Percentiles rank a stretch among this genome's conserved stretches.
These are phyloP conservation scores for Cheirogaleus major DNA, from an alignment of 2,797 vertebrate species.

Conservation along the genomic window DNA sequence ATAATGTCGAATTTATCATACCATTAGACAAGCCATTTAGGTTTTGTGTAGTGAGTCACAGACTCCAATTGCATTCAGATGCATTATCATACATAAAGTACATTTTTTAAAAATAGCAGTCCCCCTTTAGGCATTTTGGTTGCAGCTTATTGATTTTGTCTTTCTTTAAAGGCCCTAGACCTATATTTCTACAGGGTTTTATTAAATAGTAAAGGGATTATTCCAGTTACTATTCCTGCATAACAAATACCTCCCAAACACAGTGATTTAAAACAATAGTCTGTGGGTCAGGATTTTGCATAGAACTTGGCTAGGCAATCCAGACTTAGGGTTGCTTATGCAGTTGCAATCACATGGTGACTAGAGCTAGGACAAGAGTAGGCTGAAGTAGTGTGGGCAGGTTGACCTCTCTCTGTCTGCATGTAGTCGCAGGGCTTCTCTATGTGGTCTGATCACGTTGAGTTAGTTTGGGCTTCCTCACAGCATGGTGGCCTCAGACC, in stretches of 20 bases:
- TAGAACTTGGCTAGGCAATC: not conserved
- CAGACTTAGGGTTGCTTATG: not conserved
- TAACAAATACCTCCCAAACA: not conserved
- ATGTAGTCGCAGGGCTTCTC: not conserved
- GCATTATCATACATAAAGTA: not conserved
- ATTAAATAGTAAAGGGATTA: not conserved
- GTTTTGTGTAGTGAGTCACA: not conserved
- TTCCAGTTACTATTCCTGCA: not conserved
- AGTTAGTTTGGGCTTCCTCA: not conserved
- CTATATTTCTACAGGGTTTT: not conserved
- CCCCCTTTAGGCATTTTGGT: not conserved
- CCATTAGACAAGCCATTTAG: not conserved
- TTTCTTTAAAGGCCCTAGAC: not conserved
- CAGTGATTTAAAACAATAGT: not conserved
- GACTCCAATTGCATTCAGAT: not conserved
- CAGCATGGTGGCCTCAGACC: not conserved
- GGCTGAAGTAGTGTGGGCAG: fast-evolving
- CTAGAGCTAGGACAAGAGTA: not conserved
- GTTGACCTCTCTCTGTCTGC: not conserved
- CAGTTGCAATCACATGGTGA: not conserved
- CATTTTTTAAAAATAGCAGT: not conserved
- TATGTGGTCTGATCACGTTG: not conserved
- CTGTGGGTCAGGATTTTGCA: not conserved
- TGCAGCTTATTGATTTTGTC: not conserved
- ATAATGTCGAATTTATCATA: not conserved